These are phyloP conservation scores for Coluber constrictor DNA, from an alignment of 2,797 vertebrate genomes.

Conservation along the genomic window DNA sequence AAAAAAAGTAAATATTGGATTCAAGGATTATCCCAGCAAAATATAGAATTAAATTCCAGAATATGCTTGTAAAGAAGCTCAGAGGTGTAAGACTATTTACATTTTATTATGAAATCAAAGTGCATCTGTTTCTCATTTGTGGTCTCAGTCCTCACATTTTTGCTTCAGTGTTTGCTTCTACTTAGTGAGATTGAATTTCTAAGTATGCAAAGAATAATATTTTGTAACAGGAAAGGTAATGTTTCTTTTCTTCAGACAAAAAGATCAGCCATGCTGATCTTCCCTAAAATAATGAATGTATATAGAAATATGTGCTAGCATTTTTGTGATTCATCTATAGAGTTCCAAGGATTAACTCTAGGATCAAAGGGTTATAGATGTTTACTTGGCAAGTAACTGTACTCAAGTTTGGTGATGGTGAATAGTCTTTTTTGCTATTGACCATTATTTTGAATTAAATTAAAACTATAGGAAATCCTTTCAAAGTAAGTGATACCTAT, in stretches of 20 bases:
- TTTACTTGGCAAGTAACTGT: neutral
- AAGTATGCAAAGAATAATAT: neutral
- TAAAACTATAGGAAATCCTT: slow-evolving; percentile 1
- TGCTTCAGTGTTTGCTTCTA: neutral
- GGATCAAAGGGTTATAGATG: neutral
- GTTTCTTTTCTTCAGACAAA: neutral
- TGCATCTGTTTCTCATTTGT: slow-evolving; percentile 7
- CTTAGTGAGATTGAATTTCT: neutral
- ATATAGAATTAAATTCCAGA: neutral
- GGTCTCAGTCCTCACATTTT: neutral
- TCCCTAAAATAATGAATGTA: neutral
- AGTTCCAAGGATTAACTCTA: neutral
- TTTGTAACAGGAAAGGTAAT: neutral
- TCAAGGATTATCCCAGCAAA: neutral
- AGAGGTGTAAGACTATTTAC: neutral
- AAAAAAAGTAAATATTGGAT: neutral
- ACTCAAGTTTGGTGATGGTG: neutral
- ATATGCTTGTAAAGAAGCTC: neutral
- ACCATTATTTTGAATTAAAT: neutral
- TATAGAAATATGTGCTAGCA: neutral
- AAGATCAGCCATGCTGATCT: neutral
- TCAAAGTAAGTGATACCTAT: neutral
- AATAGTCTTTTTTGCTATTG: neutral
- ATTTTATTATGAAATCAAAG: neutral
- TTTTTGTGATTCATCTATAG: neutral